These are phyloP conservation scores for Bathynomus jamesi DNA, from an alignment of 1,140 invertebrate species.

Conservation along the genomic window DNA sequence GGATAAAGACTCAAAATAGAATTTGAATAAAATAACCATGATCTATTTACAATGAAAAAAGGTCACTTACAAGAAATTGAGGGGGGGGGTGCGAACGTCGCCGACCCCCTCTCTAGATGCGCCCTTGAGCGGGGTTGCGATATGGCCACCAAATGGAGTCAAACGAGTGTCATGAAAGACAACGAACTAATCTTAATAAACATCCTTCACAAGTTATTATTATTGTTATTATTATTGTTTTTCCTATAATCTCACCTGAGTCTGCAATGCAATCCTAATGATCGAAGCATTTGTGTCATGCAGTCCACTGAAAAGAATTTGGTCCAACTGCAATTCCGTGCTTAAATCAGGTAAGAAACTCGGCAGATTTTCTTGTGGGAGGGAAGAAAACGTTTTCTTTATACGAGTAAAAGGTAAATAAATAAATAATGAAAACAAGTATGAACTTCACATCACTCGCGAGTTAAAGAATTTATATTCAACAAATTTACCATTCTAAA, in stretches of 20 bases:
- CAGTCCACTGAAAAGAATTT: conserved; percentile 12
- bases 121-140: no score
- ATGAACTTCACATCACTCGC: not conserved
- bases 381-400: not conserved
- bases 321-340: conserved; percentile 24
- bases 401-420: not conserved
- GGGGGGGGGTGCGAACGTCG: no score
- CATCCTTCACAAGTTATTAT: not conserved
- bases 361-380: conserved; percentile 23
- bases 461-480: not conserved
- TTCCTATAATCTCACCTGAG: no score
- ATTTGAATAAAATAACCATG: no score
- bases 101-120: no score
- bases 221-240: not conserved
- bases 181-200: no score
- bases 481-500: not conserved
- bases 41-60: no score
- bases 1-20: no score
- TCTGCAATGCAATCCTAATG: conserved; percentile 19
- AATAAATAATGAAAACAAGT: no score
- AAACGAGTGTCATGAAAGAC: no score
- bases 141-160: no score
- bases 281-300: conserved; percentile 18
- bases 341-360: conserved; percentile 23
- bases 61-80: no score